Percentiles rank a stretch among this genome's conserved stretches.
These are phyloP conservation scores for Characodon lateralis DNA, from an alignment of 2,797 vertebrate species.

Conservation along the genomic window DNA sequence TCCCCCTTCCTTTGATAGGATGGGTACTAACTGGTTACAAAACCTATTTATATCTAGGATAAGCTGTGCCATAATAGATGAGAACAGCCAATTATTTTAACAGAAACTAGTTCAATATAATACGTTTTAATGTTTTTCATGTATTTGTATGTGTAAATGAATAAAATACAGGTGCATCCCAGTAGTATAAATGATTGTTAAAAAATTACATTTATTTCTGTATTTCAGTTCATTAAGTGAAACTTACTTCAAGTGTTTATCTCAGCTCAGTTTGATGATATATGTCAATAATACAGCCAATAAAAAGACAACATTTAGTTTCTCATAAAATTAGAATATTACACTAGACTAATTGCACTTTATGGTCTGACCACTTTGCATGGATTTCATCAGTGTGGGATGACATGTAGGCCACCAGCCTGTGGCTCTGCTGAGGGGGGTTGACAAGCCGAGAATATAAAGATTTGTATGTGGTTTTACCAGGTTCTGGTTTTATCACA, in stretches of 20 bases:
- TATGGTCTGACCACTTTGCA: background rate
- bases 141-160: background rate
- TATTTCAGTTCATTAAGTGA: background rate
- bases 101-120: background rate
- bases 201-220: background rate
- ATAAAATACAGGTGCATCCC: background rate
- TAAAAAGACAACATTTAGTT: no score
- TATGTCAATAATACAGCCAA: background rate
- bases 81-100: background rate
- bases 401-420: no score
- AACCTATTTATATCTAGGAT: background rate
- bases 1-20: background rate
- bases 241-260: background rate
- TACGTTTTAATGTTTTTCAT: background rate
- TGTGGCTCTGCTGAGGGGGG: no score
- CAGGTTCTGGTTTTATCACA: background rate
- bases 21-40: slow-evolving; percentile 3
- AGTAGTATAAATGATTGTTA: background rate
- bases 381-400: background rate
- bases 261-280: background rate
- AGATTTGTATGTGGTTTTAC: background rate
- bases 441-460: no score
- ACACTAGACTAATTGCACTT: no score
- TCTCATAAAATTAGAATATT: no score
- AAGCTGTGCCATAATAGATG: background rate